These are phyloP conservation scores for Bostrychus sinensis DNA, from an alignment of 2,113 vertebrate species.

Conservation along the genomic window DNA sequence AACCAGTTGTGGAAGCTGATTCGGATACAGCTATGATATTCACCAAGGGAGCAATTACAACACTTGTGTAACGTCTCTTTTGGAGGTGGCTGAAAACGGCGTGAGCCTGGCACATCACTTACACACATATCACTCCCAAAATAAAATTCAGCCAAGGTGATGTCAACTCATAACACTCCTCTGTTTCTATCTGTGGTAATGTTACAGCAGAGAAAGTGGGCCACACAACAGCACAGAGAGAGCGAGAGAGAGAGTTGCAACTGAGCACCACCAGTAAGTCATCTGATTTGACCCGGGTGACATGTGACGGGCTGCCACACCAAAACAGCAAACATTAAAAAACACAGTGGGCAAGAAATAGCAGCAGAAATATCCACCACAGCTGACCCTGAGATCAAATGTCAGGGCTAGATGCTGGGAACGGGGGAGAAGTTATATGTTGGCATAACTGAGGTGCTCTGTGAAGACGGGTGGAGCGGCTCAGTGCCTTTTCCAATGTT, in stretches of 20 bases:
- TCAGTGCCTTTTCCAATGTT: slow-evolving; percentile 33
- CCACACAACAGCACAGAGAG: slow-evolving; percentile 16
- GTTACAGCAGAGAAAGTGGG: slow-evolving; percentile 30
- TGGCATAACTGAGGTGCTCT: slow-evolving; percentile 24
- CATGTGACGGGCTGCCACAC: slow-evolving; percentile 72
- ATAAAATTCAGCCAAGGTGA: slow-evolving; percentile 17
- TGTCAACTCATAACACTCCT: slow-evolving; percentile 4
- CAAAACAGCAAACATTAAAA: slow-evolving; percentile 70
- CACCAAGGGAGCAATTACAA: slow-evolving; percentile 29
- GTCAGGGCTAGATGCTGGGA: slow-evolving; percentile 51
- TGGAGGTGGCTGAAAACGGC: slow-evolving; percentile 10
- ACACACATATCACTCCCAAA: not conserved
- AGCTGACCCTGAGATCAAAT: slow-evolving; percentile 81
- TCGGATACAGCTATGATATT: slow-evolving; percentile 35
- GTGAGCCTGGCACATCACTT: slow-evolving; percentile 19
- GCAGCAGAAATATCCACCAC: slow-evolving; percentile 71
- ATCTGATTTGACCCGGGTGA: slow-evolving; percentile 58
- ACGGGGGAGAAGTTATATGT: slow-evolving; percentile 22
- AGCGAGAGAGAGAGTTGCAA: slow-evolving; percentile 24
- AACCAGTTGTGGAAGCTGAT: slow-evolving; percentile 34
- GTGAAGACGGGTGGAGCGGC: slow-evolving; percentile 32
- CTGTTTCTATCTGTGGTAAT: slow-evolving; percentile 4
- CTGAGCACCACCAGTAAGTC: slow-evolving; percentile 45
- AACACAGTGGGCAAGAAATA: slow-evolving; percentile 53
- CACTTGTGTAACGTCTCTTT: slow-evolving; percentile 4